These are phyloP conservation scores for Daktulosphaira vitifoliae DNA, from an alignment of 1,140 invertebrate species.

Conservation along the genomic window DNA sequence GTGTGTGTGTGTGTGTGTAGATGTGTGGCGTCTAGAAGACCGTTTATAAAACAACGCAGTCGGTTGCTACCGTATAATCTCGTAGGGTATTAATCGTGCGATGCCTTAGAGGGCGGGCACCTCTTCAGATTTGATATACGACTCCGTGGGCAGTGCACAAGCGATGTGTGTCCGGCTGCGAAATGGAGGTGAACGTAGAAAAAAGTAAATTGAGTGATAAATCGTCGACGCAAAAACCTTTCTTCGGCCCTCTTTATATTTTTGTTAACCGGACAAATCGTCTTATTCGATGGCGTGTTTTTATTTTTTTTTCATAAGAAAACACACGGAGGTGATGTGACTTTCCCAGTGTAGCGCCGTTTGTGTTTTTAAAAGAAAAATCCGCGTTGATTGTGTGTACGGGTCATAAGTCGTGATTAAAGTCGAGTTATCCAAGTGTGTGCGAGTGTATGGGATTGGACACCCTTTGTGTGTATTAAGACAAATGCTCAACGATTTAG, in stretches of 20 bases:
- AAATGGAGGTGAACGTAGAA: neutral
- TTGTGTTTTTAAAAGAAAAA: neutral
- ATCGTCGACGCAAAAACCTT: conserved; percentile 13
- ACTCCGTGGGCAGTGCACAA: too few relatives aligned
- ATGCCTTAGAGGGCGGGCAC: too few relatives aligned
- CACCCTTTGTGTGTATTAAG: conserved; percentile 20
- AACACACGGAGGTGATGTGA: neutral
- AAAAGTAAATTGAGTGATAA: conserved; percentile 32
- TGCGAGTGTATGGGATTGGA: neutral
- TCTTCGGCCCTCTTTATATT: conserved; percentile 3
- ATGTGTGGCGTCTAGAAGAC: conserved; percentile 26
- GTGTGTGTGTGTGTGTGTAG: too few relatives aligned
- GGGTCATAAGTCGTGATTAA: conserved; percentile 33
- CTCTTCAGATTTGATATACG: too few relatives aligned
- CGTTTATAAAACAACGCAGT: too few relatives aligned
- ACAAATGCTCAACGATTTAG: conserved; percentile 27
- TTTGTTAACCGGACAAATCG: conserved; percentile 22
- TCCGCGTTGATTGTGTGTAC: conserved; percentile 28
- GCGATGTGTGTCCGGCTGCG: neutral
- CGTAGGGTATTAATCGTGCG: conserved; percentile 23
- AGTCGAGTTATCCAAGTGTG: conserved; percentile 22
- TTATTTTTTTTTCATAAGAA: conserved; percentile 15
- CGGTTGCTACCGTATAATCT: too few relatives aligned
- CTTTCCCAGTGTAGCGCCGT: neutral
- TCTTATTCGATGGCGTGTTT: neutral